Conservation (phyloP, 2,888 invertebrate genomes). For the Cephus nigrinus region DNA sequence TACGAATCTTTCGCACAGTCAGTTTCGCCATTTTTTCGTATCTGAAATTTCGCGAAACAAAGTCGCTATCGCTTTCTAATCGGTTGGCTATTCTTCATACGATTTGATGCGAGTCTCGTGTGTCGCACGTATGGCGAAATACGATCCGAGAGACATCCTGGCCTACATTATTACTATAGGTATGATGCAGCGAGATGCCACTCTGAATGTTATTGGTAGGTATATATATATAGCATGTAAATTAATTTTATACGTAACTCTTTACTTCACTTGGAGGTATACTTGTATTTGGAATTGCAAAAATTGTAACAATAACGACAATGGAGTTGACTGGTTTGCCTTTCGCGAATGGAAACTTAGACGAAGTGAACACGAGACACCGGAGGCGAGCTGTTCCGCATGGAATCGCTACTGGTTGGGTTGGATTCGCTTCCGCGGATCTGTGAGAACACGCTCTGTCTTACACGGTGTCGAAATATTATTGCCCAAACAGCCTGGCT, state of each 20-base stretch:
- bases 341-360: background rate
- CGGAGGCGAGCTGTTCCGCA: constrained; percentile 2
- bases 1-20: background rate
- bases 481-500: constrained; percentile 5
- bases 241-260: background rate
- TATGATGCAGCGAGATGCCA: background rate
- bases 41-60: constrained; percentile 54
- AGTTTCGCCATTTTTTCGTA: constrained; percentile 10
- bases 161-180: constrained; percentile 52
- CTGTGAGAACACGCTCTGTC: background rate
- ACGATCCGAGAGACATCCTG: constrained; percentile 62
- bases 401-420: constrained; percentile 2
- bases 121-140: constrained; percentile 64
- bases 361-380: background rate
- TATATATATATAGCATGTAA: background rate
- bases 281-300: background rate
- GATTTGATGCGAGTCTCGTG: constrained; percentile 57
- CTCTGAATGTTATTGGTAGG: background rate
- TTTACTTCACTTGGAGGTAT: background rate
- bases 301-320: background rate
- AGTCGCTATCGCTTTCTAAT: constrained; percentile 59
- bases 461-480: constrained; percentile 4
- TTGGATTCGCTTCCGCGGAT: background rate
- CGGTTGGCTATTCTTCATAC: constrained; percentile 57
- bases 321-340: background rate